Percentiles rank a stretch among this genome's conserved stretches.
Conservation (phyloP, 1,140 invertebrate species). For the Ips nitidus region DNA sequence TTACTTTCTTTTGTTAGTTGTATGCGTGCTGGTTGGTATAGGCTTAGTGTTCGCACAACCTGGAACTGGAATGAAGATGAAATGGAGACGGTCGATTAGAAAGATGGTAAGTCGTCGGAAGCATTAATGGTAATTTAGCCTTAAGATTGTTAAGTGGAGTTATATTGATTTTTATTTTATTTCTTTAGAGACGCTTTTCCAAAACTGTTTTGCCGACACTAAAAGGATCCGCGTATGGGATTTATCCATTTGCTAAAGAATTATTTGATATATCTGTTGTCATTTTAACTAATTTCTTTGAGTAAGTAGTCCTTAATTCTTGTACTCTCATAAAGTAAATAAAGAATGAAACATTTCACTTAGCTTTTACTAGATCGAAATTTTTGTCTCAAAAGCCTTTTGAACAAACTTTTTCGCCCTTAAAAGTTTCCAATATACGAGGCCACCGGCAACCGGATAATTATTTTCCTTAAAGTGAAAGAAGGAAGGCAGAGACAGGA, state of each 20-base stretch:
- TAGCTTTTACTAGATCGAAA: no score
- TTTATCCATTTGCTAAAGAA: conserved; percentile 7
- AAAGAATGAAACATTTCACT: no score
- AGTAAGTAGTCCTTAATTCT: neutral
- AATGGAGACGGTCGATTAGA: conserved; percentile 10
- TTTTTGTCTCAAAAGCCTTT: neutral
- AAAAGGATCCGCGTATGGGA: neutral
- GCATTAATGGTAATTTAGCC: neutral
- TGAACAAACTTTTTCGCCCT: neutral
- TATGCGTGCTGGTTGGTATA: neutral
- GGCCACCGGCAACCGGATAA: conserved; percentile 13
- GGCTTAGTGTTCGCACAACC: conserved; percentile 4
- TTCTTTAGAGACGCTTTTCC: neutral
- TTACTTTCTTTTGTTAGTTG: neutral
- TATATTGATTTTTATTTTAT: no score
- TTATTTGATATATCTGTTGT: conserved; percentile 4
- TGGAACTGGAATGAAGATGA: conserved; percentile 1
- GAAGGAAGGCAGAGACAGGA: conserved; percentile 15
- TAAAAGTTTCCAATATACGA: conserved; percentile 12
- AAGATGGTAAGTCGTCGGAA: conserved; percentile 6
- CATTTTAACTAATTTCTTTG: conserved; percentile 4
- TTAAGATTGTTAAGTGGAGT: neutral
- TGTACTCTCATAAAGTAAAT: no score
- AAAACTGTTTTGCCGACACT: neutral
- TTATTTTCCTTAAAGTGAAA: conserved; percentile 26